A percentile compares a stretch with the other conserved stretches of the same genome.
Evolutionary conservation across 2,113 vertebrate species (phyloP).

Genomic region (Melierax canorus): DNA sequence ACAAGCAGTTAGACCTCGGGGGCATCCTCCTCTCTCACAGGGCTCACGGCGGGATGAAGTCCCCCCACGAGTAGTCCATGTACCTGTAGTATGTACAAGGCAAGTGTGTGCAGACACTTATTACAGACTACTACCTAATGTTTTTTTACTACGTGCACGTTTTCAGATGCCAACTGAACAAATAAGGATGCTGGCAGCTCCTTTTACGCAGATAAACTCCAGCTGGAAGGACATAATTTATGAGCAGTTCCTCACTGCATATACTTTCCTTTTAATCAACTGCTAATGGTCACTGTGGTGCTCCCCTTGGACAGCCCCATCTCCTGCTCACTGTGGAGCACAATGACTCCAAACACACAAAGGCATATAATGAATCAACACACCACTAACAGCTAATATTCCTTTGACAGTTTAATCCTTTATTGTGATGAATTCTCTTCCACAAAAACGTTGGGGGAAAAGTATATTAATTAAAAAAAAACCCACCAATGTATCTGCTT

Average conservation of each 20-base stretch:
- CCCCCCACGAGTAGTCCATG: rapidly evolving
- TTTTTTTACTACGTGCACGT: not conserved
- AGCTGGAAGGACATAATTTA: constrained; percentile 41
- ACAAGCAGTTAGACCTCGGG: not conserved
- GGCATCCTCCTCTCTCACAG: not conserved
- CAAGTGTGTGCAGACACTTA: rapidly evolving
- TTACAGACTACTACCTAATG: not conserved
- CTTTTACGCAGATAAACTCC: not conserved
- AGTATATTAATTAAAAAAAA: constrained; percentile 19
- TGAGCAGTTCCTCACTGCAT: not conserved
- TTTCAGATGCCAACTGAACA: not conserved
- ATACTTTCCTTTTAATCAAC: constrained; percentile 41
- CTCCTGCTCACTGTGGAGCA: not conserved
- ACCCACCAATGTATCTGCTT: not conserved
- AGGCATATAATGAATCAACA: constrained; percentile 29
- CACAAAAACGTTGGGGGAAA: not conserved
- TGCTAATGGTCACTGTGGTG: constrained; percentile 18
- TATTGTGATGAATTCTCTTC: constrained; percentile 30
- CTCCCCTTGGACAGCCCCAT: constrained; percentile 25
- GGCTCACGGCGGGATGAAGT: rapidly evolving
- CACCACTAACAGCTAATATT: constrained; percentile 43
- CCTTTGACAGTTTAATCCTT: constrained; percentile 36
- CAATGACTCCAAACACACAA: not conserved
- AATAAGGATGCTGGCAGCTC: not conserved
- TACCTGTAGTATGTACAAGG: not conserved